Conservation (phyloP, 1,140 invertebrate genomes). For the Telenomus remus region DNA sequence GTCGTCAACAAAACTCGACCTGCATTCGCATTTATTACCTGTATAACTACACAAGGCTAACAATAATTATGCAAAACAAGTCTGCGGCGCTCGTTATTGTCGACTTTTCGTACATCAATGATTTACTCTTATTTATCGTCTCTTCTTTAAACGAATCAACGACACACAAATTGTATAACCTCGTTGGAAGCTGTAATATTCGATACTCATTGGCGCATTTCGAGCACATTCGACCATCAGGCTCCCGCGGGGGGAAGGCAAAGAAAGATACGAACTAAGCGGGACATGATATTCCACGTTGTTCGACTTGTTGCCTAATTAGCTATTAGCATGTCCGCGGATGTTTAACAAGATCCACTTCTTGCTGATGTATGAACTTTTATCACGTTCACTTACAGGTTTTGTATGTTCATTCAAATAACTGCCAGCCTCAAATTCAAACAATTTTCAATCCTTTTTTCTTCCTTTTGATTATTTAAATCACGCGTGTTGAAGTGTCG, state of each 20-base stretch:
- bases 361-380: conserved; percentile 38
- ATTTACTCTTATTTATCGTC: conserved; percentile 45
- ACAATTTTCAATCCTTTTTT: too few relatives aligned
- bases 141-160: conserved; percentile 27
- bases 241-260: background rate
- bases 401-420: conserved; percentile 1
- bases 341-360: conserved; percentile 32
- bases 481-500: too few relatives aligned
- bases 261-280: conserved; percentile 30
- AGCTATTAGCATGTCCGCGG: conserved; percentile 48
- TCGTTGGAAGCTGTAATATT: conserved; percentile 36
- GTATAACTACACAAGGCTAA: conserved; percentile 32
- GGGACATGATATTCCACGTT: conserved; percentile 44
- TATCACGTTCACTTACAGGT: conserved; percentile 22
- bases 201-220: conserved; percentile 33
- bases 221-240: conserved; percentile 2
- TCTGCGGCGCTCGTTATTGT: conserved; percentile 34
- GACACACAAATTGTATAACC: conserved; percentile 10
- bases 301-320: conserved; percentile 63
- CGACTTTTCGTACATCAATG: conserved; percentile 16
- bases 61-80: conserved; percentile 50
- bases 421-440: too few relatives aligned
- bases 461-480: too few relatives aligned
- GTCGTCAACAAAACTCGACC: conserved; percentile 52
- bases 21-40: conserved; percentile 34